Evolutionary conservation across 2,113 vertebrate genomes (phyloP).

Genomic region (Natator depressus): DNA sequence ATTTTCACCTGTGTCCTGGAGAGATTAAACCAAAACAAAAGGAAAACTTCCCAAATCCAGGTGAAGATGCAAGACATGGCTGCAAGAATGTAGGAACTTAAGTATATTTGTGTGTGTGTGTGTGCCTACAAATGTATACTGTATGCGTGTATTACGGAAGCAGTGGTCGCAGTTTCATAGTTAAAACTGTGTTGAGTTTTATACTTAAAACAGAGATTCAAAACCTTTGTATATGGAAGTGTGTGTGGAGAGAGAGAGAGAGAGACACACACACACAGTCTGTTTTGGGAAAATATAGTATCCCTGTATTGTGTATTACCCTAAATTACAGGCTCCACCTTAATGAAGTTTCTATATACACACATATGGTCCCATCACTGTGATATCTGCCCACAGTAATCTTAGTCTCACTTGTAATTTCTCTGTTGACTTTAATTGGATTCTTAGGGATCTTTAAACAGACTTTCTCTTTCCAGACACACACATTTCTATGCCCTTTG

Average conservation of each 20-base stretch:
- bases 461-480: background rate
- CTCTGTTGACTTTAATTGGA: background rate
- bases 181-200: background rate
- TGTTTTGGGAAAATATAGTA: background rate
- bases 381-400: background rate
- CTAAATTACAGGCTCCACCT: background rate
- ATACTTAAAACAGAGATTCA: background rate
- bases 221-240: background rate
- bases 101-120: background rate
- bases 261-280: no score
- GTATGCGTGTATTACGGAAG: background rate
- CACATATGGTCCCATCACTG: background rate
- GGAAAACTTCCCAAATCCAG: background rate
- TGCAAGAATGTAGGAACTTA: background rate
- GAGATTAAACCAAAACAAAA: background rate
- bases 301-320: background rate
- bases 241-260: no score
- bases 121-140: background rate
- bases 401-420: conserved; percentile 1
- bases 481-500: background rate
- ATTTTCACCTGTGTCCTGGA: background rate
- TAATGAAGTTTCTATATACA: background rate
- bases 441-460: background rate
- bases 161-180: background rate
- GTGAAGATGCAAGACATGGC: background rate